Base-by-base conservation (phyloP, 2,797 vertebrate genomes). In the Pitangus sulphuratus region DNA sequence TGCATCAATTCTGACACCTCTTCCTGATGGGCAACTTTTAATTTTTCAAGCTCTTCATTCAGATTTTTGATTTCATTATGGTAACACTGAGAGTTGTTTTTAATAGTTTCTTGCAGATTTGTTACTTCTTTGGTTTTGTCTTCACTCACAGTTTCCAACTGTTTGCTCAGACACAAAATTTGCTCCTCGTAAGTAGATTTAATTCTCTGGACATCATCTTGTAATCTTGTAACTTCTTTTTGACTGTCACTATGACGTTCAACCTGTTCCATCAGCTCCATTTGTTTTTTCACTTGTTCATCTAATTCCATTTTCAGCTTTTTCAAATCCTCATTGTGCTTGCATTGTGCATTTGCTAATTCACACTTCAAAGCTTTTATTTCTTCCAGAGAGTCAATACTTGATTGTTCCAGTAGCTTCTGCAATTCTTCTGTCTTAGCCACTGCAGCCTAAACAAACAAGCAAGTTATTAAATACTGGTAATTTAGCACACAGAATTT, bases 1-100 rank as follows among this genome's bases (percentile, higher is more conserved):
- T 98, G 97, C 90, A 98, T 98, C 95, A 99, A 92, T 76, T 98
- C 97, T 79, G 97, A 98, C 69, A 99, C 94, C 84, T 99, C 98
- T 51, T 99, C 98, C 84, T 99, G 98, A 56, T 99, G 98, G 31
- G 97, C 88, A 81, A 88, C 76, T 97, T 91, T 98, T 85, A 98
- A 95, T 45, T 97, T 98, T 61, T 96, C 76, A 64, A 99, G 96
- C 74, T 99, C 98, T 93, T 98, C 98, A 83, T 98, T 98, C n/a
- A 99, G 97, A 93, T 95, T 98, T 91, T 98, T 98, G 11, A 98
- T 93, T 91, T 99, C 98, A 96, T 98, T 98, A 62, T 98, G 97
- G 82, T 98, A 98, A 95, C 98, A 82, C 1, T 98, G 98, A 90
- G 99, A 97, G 80, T 96, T 98, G 71, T 30, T 98, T 83, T 98